Evolutionary conservation across 2,797 vertebrate genomes (phyloP).

Genomic region (Podarcis siculus): DNA sequence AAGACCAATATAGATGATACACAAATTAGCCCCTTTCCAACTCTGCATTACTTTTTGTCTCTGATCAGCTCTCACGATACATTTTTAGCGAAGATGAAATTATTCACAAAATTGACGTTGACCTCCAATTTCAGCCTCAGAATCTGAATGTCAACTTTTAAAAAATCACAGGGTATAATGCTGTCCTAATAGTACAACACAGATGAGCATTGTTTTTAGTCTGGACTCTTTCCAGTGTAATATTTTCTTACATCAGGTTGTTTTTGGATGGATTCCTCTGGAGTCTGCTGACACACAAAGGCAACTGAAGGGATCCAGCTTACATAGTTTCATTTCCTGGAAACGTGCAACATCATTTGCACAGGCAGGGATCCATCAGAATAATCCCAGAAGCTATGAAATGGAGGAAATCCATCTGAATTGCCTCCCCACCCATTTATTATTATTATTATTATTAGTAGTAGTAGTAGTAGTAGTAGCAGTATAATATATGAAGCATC

Average conservation of each 20-base stretch:
- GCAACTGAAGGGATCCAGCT: neutral
- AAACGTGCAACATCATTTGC: neutral
- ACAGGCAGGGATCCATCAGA: neutral
- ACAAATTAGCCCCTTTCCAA: neutral
- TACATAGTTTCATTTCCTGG: neutral
- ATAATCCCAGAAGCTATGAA: neutral
- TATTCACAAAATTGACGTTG: neutral
- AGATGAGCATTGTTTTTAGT: neutral
- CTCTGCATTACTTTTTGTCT: neutral
- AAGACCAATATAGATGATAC: slow-evolving; percentile 26
- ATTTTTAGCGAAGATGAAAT: neutral
- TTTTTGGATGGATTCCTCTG: slow-evolving; percentile 7
- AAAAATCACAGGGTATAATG: neutral
- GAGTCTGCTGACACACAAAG: neutral
- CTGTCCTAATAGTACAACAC: neutral
- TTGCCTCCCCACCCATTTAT: neutral
- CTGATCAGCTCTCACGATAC: neutral
- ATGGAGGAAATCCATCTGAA: neutral
- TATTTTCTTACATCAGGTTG: neutral
- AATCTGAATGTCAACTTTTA: neutral
- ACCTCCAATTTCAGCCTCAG: neutral
- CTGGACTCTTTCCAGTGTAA: slow-evolving; percentile 1
- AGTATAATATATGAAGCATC: neutral
- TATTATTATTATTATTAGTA: neutral
- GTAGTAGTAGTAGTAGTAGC: no score